A percentile compares a stretch with the other conserved stretches of the same genome.
Evolutionary conservation across 2,113 vertebrate genomes (phyloP).

Genomic region (Rhinoptilus africanus): DNA sequence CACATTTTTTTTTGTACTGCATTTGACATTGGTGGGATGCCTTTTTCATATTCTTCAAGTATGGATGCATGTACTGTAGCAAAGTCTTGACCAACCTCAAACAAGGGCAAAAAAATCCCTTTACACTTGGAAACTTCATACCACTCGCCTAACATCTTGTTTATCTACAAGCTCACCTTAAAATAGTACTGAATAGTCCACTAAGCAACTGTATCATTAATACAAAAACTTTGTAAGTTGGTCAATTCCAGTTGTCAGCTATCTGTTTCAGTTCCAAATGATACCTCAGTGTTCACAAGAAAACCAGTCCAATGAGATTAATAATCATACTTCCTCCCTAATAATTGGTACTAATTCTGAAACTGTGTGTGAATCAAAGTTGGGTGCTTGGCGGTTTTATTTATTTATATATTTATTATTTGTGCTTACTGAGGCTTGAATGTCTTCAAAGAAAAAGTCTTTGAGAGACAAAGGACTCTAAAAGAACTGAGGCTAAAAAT

Average conservation of each 20-base stretch:
- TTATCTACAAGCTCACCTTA: neutral
- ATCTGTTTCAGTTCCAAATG: neutral
- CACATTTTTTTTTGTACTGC: neutral
- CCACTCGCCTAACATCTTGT: neutral
- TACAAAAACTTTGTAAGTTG: neutral
- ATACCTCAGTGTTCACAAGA: neutral
- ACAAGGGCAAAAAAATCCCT: neutral
- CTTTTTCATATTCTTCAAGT: neutral
- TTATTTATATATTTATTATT: neutral
- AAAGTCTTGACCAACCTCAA: neutral
- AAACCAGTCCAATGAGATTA: neutral
- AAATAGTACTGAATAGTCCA: neutral
- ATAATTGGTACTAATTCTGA: neutral
- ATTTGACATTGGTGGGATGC: neutral
- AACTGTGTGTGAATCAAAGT: neutral
- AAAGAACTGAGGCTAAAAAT: neutral
- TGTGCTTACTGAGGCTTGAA: neutral
- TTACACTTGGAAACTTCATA: neutral
- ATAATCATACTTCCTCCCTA: neutral
- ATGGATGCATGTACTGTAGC: neutral
- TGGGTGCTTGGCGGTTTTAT: neutral
- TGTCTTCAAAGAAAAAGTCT: neutral
- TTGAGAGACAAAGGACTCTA: neutral
- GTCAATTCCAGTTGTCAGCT: neutral
- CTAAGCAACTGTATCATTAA: neutral